Conservation (phyloP, 2,888 invertebrate genomes). For the Bursaphelenchus okinawaensis region DNA sequence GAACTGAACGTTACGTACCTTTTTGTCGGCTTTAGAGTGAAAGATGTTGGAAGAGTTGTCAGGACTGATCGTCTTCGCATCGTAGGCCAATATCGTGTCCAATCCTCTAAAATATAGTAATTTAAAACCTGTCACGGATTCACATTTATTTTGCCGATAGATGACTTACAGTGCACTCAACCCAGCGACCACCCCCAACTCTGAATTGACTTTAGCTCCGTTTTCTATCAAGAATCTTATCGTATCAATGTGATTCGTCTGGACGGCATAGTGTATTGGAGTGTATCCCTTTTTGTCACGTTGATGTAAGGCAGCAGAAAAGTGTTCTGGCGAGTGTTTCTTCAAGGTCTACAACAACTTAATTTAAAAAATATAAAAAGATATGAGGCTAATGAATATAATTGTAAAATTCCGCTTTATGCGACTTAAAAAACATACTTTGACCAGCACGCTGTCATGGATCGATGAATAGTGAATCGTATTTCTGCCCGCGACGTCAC, state of each 20-base stretch:
- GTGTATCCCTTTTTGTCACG: not conserved
- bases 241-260: not conserved
- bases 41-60: not conserved
- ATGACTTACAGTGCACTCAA: not conserved
- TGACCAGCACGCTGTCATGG: not conserved
- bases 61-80: not conserved
- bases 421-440: not conserved
- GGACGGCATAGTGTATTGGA: constrained; percentile 1
- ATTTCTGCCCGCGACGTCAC: constrained; percentile 23
- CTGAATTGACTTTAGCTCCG: constrained; percentile 1
- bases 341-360: not conserved
- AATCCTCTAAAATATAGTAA: too few species aligned
- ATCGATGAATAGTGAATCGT: constrained; percentile 19
- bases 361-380: not conserved
- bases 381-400: too few species aligned
- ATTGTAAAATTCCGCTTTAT: not conserved
- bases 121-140: too few species aligned
- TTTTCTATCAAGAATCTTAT: not conserved
- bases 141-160: too few species aligned
- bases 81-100: not conserved
- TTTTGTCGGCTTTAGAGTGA: not conserved
- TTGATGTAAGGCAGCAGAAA: not conserved
- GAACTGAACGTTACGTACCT: too few species aligned
- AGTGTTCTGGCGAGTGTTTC: not conserved
- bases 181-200: not conserved